Base-by-base conservation (phyloP, 2,113 vertebrate genomes). In the Pipra filicauda region DNA sequence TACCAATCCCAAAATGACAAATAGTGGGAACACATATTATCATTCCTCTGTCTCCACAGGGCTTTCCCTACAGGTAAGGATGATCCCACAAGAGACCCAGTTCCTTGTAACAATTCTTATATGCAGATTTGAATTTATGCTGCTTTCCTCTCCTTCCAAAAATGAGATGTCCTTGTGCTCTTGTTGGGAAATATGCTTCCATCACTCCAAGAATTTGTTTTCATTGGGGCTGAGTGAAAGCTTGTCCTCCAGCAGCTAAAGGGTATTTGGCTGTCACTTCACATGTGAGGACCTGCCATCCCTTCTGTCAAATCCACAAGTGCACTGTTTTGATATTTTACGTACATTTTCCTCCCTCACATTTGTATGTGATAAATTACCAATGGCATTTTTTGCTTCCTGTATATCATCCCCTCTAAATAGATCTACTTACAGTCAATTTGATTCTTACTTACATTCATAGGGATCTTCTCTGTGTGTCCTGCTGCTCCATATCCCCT, bases 361-460 rank as follows among this genome's bases (percentile, higher is more conserved):
- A 86, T 58, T 77, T 4, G 1, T 74, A 24, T 62, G 69, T 41
- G 57, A 85, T 79, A 89, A 82, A 70, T 59, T 59, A 90, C 76
- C 57, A 81, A 26, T 55, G 43, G 74, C 59, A 83, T 73, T 89
- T 88, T 87, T 93, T 79, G 0, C 62, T 67, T 87, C 77, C 62
- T 74, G 69, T 24, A 17, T 66, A 85, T 91, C 73, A 92, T 37
- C 33, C 52, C 24, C 79, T 86, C 64, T 81, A 81, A 96, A 88
- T 31, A 95, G 75, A 69, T 61, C 64, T 61, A 74, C 84, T 87
- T 91, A 71, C 20, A 91, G 83, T 72, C 69, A 86, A 55, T 93
- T 96, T 93, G 52, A 67, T 91, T 85, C 71, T 91, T 77, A 88
- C 41, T 95, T 79, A 86, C 33, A 86, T 84, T 62, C 59, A 91